Conservation (phyloP, 1,140 invertebrate genomes). For the Diorhabda sublineata region DNA sequence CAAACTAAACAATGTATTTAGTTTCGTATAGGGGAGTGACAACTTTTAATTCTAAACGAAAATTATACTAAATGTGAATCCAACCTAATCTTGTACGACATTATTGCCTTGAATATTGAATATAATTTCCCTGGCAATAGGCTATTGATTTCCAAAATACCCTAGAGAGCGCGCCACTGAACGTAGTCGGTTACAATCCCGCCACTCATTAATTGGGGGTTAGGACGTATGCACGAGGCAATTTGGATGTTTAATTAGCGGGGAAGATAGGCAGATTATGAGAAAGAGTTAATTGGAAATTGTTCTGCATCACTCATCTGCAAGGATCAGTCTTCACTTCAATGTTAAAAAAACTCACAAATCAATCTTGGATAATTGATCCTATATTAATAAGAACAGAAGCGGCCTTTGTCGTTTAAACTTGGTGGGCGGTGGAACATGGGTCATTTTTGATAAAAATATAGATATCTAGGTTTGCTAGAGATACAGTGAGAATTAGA, state of each 20-base stretch:
- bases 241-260: slow-evolving; percentile 22
- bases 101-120: background rate
- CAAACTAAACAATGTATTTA: too few relatives aligned
- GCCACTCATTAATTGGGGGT: slow-evolving; percentile 27
- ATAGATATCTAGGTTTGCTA: too few relatives aligned
- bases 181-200: slow-evolving; percentile 9
- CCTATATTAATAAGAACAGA: background rate
- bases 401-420: background rate
- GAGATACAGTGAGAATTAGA: too few relatives aligned
- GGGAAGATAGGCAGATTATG: slow-evolving; percentile 22
- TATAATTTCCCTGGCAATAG: background rate
- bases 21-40: too few relatives aligned
- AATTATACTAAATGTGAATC: too few relatives aligned
- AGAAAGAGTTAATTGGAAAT: slow-evolving; percentile 30
- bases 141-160: slow-evolving; percentile 1
- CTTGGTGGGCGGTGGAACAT: too few relatives aligned
- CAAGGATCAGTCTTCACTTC: slow-evolving; percentile 11
- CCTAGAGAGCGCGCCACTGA: slow-evolving; percentile 1
- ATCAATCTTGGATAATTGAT: slow-evolving; percentile 20
- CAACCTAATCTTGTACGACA: background rate
- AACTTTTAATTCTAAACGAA: too few relatives aligned
- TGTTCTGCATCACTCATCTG: slow-evolving; percentile 20
- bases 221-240: slow-evolving; percentile 22
- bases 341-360: slow-evolving; percentile 14
- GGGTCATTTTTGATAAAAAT: too few relatives aligned